phyloP scores from a whole-genome alignment of 2,888 invertebrate genomes.

The Strigamia crassipes region DNA sequence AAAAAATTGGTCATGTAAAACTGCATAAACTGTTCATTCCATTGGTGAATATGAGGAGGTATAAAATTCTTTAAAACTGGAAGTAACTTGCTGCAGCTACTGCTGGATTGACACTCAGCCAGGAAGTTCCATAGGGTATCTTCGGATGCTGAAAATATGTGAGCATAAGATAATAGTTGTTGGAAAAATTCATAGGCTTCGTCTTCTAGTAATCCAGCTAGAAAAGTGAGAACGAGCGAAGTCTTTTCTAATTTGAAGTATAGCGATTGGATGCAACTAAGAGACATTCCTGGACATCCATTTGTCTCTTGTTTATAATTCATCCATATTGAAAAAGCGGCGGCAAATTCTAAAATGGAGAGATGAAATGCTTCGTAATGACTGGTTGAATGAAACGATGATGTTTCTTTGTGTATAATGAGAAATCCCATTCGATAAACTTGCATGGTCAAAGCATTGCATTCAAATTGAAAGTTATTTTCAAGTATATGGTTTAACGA shows the following conservation, averaged over 20 bases:
- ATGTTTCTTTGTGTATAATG: neutral
- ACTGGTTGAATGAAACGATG: neutral
- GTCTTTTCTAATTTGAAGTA: neutral
- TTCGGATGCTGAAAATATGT: neutral
- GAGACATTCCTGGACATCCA: neutral
- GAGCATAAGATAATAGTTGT: neutral
- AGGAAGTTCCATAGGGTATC: neutral
- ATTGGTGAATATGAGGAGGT: neutral
- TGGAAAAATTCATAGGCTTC: neutral
- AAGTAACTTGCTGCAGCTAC: neutral
- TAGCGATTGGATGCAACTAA: neutral
- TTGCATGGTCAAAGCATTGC: neutral
- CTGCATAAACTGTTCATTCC: neutral
- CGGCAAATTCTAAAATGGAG: neutral
- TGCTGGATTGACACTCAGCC: neutral
- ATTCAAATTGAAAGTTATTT: neutral
- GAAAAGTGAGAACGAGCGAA: neutral
- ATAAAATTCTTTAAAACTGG: neutral
- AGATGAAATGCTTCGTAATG: neutral
- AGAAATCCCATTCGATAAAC: neutral
- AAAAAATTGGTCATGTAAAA: neutral
- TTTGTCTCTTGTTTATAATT: too few relatives aligned
- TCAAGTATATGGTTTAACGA: neutral
- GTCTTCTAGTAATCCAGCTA: neutral
- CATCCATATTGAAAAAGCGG: neutral